Evolutionary conservation across 1,140 invertebrate genomes (phyloP).

Genomic region (Atta cephalotes): DNA sequence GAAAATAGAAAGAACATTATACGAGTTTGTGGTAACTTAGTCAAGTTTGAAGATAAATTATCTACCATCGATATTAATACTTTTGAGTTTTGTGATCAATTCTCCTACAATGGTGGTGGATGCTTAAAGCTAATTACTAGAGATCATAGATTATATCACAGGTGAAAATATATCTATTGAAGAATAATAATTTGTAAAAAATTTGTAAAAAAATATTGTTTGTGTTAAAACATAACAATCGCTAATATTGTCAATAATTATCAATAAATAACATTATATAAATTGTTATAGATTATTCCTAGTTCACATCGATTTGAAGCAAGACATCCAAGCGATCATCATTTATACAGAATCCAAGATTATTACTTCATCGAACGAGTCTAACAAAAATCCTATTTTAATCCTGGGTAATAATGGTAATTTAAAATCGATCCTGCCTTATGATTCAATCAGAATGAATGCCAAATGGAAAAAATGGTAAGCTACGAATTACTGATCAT

Average conservation of each 20-base stretch:
- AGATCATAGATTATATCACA: slow-evolving; percentile 77
- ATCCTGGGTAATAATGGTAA: slow-evolving; percentile 78
- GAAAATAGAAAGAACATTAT: slow-evolving; percentile 79
- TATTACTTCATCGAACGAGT: not conserved
- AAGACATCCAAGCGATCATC: slow-evolving; percentile 78
- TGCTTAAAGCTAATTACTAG: slow-evolving; percentile 81
- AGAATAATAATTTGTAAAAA: not conserved
- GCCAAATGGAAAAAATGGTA: slow-evolving; percentile 82
- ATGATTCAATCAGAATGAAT: slow-evolving; percentile 69
- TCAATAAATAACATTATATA: not conserved
- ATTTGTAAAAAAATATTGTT: not conserved
- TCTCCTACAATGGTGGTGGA: slow-evolving; percentile 83
- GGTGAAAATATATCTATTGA: slow-evolving; percentile 72
- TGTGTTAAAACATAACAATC: not conserved
- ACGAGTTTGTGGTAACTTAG: slow-evolving; percentile 72
- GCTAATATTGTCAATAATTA: not conserved
- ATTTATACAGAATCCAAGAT: slow-evolving; percentile 71
- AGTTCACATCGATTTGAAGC: slow-evolving; percentile 76
- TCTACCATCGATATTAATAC: slow-evolving; percentile 71
- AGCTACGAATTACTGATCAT: not conserved
- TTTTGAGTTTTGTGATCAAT: slow-evolving; percentile 77
- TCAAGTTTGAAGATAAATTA: slow-evolving; percentile 75
- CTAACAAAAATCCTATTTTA: slow-evolving; percentile 71
- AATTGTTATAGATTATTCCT: slow-evolving; percentile 79
- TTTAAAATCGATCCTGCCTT: slow-evolving; percentile 70